Evolutionary conservation across 2,113 vertebrate species (phyloP), one percentile per base, ranked within the genome.

Genomic region (Peromyscus californicus): DNA sequence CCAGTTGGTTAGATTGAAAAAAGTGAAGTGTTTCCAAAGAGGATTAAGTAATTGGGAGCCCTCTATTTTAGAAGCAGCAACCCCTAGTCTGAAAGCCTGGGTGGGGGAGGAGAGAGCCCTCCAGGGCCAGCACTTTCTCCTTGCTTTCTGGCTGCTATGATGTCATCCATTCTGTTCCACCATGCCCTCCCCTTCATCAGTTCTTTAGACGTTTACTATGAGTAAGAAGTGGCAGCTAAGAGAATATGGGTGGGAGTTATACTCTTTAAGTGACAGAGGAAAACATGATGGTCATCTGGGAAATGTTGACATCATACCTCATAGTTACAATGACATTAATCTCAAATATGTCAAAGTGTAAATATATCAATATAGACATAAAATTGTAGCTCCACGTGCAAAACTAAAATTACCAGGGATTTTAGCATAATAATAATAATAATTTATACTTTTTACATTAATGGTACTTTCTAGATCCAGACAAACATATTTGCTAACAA

Each of bases 391-490:
- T 54, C 79, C 42, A 33, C 5, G 42, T n/a, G 82, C 6, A 29
- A 84, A 61, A 61, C 86, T 98, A 98, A 97, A 98, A 51, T 48
- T 93, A 97, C 98, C 97, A 97, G 97, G 70, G 98, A 95, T 96
- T 97, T 98, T 98, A 98, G 98, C 97, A 51, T 10, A 51, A 11
- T 51, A 11, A 51, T 51, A 51, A 51, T 51, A 51, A 11, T 51
- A 51, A 51, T 51, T 98, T 97, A 97, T 93, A 96, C 98, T 95
- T 91, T 95, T 95, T 96, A 97, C 97, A 87, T 98, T 97, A 98
- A 98, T 97, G 98, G 98, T 98, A 98, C 98, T 99, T 98, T 98
- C 98, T 99, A 98, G 98, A 98, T 99, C 98, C 97, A 98, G 72
- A 59, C 98, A 98, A 98, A 94, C 95, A 97, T 78, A 97, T 98